Evolutionary conservation across 2,888 invertebrate species (phyloP), one percentile per base, ranked within the genome.

Genomic region (Sphecodes monilicornis): DNA sequence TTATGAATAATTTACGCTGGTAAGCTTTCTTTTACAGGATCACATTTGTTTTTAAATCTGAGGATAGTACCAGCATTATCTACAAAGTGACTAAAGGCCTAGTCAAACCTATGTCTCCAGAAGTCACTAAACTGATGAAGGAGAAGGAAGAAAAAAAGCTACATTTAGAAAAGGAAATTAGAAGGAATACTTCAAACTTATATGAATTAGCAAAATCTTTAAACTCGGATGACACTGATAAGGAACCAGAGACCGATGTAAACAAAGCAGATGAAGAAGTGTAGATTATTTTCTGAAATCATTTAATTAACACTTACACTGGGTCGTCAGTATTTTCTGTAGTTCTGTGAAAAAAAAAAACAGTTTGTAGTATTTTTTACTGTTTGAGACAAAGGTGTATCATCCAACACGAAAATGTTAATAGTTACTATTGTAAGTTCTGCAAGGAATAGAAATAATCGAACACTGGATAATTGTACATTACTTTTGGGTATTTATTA

Each of bases 11-110:
- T 64, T 13, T 60, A 43, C 22, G 1, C 18, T 29, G 29, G 26
- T 29, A 18, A 60, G 1, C 32, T 73, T 64, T 79, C 26, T 73
- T 22, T n/a, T 68, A 66, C 85, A 95, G 95, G 70, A 86, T 95
- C 36, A 94, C 91, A 41, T 91, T 95, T 68, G 93, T 93, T 64
- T 92, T 95, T 64, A 95, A 94, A 85, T 93, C 92, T 46, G 93
- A 92, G 8, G 94, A 95, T 64, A 93, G 93, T 68, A 93, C 91
- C 71, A 93, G 94, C 36, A 92, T 95, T 54, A 93, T 92, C 75
- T 94, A 95, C 78, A 93, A 87, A 73, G 89, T 93, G 22, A 92
- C 83, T 41, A 85, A 90, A 29, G 94, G 93, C 41, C 91, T 95
- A 46, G 81, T 89, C 5, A 94, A 94, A 86, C 94, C 95, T 22